Conservation (phyloP, 2,888 invertebrate species). For the Nomada hirtipes region DNA sequence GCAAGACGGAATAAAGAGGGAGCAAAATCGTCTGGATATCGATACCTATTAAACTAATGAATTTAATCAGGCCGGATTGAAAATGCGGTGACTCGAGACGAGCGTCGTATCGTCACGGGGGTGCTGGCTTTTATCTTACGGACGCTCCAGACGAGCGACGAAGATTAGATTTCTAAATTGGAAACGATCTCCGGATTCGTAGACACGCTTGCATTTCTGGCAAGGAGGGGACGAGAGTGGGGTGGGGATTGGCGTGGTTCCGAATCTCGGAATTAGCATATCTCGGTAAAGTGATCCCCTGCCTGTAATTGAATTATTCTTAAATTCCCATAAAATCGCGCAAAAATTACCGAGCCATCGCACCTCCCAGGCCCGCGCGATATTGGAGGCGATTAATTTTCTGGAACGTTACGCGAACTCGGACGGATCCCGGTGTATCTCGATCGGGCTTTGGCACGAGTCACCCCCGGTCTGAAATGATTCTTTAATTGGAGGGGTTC, state of each 20-base stretch:
- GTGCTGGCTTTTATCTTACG: slow-evolving; percentile 75
- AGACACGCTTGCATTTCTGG: slow-evolving; percentile 42
- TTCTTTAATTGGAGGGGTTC: slow-evolving; percentile 59
- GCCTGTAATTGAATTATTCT: slow-evolving; percentile 84
- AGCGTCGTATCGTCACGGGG: slow-evolving; percentile 21
- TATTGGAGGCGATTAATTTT: slow-evolving; percentile 82
- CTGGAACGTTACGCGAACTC: slow-evolving; percentile 80
- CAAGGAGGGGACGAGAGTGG: background rate
- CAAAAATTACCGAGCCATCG: slow-evolving; percentile 81
- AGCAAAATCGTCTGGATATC: slow-evolving; percentile 80
- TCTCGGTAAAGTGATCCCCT: slow-evolving; percentile 83
- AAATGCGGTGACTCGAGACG: slow-evolving; percentile 69
- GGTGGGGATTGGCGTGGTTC: slow-evolving; percentile 37
- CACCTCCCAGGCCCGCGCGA: slow-evolving; percentile 37
- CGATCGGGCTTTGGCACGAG: slow-evolving; percentile 45
- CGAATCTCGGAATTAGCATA: slow-evolving; percentile 83
- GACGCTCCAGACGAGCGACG: slow-evolving; percentile 81
- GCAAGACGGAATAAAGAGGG: slow-evolving; percentile 45
- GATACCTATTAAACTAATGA: slow-evolving; percentile 84
- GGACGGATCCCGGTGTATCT: slow-evolving; percentile 53
- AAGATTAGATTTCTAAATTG: slow-evolving; percentile 85
- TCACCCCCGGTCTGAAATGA: slow-evolving; percentile 16
- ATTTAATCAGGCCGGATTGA: slow-evolving; percentile 83
- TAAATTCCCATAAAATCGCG: slow-evolving; percentile 84
- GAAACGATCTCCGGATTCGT: slow-evolving; percentile 75